A percentile compares a stretch with the other conserved stretches of the same genome.
Evolutionary conservation across 2,888 invertebrate genomes (phyloP).

Genomic region (Caenorhabditis doughertyi): DNA sequence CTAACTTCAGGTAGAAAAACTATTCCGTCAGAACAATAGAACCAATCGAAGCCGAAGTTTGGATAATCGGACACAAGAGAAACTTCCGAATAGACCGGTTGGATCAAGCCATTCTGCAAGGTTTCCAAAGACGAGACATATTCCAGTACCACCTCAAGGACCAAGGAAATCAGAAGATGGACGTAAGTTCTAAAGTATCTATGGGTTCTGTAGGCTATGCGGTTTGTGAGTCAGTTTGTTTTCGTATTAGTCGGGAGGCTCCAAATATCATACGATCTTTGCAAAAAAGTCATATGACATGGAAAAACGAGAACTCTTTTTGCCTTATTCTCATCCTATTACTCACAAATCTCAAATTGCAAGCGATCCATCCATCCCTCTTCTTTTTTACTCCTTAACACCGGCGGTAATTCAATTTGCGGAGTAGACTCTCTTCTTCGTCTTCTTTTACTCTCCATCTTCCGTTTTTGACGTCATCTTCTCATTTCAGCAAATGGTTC

Average conservation of each 20-base stretch:
- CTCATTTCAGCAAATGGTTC: slow-evolving; percentile 66
- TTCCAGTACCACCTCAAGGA: slow-evolving; percentile 36
- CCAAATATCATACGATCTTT: slow-evolving; percentile 6
- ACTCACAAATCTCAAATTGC: slow-evolving; percentile 34
- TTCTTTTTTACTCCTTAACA: slow-evolving; percentile 20
- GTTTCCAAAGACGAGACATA: slow-evolving; percentile 63
- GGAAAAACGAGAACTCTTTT: slow-evolving; percentile 10
- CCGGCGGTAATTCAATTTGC: slow-evolving; percentile 33
- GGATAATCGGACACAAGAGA: slow-evolving; percentile 69
- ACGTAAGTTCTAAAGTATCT: slow-evolving; percentile 59
- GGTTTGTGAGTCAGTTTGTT: no score
- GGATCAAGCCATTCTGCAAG: slow-evolving; percentile 71
- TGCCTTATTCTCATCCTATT: background rate
- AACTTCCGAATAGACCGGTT: slow-evolving; percentile 64
- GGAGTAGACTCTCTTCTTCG: slow-evolving; percentile 16
- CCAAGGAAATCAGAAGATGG: slow-evolving; percentile 66
- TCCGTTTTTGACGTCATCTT: slow-evolving; percentile 29
- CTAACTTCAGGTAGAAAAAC: slow-evolving; percentile 70
- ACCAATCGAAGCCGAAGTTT: slow-evolving; percentile 73
- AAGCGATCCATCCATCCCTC: background rate
- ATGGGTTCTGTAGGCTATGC: background rate
- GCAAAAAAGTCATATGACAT: slow-evolving; percentile 7
- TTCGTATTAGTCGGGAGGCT: no score
- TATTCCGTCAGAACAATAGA: slow-evolving; percentile 76
- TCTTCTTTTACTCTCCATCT: background rate